phyloP scores from a whole-genome alignment of 2,888 invertebrate species.

The Pristionchus mayeri region DNA sequence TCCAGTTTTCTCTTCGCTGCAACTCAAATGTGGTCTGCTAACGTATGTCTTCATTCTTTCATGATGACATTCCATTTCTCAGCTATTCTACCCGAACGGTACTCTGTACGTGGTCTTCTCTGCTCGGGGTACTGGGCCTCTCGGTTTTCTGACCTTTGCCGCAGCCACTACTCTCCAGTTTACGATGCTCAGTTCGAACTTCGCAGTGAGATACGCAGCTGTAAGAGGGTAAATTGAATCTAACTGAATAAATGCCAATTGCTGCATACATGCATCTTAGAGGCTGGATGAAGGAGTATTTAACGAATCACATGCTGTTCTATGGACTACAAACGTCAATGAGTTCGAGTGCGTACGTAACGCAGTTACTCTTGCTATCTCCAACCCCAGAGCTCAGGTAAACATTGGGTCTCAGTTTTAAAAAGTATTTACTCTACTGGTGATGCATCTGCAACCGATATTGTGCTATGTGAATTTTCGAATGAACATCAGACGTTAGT shows the following conservation, averaged over 20 bases:
- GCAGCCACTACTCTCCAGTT: background rate
- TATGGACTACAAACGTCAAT: background rate
- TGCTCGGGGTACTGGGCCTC: background rate
- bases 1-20: background rate
- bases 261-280: background rate
- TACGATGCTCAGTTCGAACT: background rate
- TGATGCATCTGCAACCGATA: too few relatives aligned
- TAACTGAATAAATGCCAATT: background rate
- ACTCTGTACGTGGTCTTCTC: background rate
- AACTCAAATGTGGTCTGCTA: background rate
- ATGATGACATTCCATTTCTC: background rate
- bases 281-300: background rate
- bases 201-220: background rate
- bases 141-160: background rate
- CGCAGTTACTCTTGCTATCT: background rate
- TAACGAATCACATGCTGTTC: background rate
- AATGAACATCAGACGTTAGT: too few relatives aligned
- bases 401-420: background rate
- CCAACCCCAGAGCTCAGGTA: slow-evolving; percentile 9
- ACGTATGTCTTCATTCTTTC: background rate
- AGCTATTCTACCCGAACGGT: background rate
- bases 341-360: background rate
- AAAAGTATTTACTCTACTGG: too few relatives aligned
- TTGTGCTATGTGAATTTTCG: background rate
- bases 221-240: background rate